Evolutionary conservation across 1,140 invertebrate genomes (phyloP).

Genomic region (Marisa cornuarietis): DNA sequence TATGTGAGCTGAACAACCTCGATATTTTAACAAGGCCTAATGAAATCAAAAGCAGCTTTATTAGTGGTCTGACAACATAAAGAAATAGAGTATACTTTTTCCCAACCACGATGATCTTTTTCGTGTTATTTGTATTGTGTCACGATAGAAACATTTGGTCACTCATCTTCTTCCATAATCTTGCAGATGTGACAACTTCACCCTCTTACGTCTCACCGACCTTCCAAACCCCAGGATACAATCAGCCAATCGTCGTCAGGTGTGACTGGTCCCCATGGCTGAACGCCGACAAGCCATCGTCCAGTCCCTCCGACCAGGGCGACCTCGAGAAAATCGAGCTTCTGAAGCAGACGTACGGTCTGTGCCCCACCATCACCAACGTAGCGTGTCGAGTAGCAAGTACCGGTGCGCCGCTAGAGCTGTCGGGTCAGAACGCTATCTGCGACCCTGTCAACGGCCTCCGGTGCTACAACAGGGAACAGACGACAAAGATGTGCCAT

Average conservation of each 20-base stretch:
- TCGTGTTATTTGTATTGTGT: background rate
- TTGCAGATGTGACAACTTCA: background rate
- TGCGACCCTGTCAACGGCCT: constrained; percentile 63
- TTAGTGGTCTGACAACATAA: no score
- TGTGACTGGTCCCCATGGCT: constrained; percentile 58
- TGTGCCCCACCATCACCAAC: constrained; percentile 75
- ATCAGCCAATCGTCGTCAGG: constrained; percentile 17
- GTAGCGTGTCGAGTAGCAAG: constrained; percentile 79
- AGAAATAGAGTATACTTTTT: no score
- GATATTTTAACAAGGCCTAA: no score
- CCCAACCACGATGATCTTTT: no score
- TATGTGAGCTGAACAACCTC: no score
- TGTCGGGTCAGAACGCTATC: constrained; percentile 70
- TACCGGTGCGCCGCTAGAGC: constrained; percentile 72
- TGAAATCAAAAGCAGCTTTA: no score
- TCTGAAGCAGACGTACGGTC: constrained; percentile 50
- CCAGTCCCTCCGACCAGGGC: constrained; percentile 37
- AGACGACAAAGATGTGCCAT: constrained; percentile 35
- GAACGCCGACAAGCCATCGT: constrained; percentile 46
- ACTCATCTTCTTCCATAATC: background rate
- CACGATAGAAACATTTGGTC: background rate
- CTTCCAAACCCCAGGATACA: background rate
- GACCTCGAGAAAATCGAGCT: constrained; percentile 59
- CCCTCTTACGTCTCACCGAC: background rate
- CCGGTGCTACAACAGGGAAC: constrained; percentile 60